phyloP scores from a whole-genome alignment of 2,797 vertebrate genomes.

The Psittacula derbiana region DNA sequence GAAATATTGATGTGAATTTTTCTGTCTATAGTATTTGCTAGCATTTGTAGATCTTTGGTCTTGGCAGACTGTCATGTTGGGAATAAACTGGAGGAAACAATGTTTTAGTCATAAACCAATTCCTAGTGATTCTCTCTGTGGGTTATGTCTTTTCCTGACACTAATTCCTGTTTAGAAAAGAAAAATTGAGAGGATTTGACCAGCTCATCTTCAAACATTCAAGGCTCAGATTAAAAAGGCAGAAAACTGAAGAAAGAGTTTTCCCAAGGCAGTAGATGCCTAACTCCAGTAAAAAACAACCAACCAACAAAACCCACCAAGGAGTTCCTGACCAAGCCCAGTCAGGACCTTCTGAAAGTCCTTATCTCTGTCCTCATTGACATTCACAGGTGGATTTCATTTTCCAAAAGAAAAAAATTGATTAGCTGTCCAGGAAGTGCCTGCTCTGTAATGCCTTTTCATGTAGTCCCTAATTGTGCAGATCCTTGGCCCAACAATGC shows the following conservation, averaged over 20 bases:
- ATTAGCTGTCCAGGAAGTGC: background rate
- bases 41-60: background rate
- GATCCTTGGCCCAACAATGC: background rate
- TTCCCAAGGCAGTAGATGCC: background rate
- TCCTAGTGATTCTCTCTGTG: background rate
- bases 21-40: background rate
- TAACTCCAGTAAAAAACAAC: background rate
- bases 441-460: background rate
- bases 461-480: background rate
- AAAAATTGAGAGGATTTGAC: background rate
- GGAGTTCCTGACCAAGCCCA: background rate
- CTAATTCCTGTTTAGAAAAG: background rate
- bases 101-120: background rate
- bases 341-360: background rate
- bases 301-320: rapidly evolving
- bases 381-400: background rate
- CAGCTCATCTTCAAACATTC: background rate
- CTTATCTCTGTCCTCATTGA: background rate
- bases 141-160: background rate
- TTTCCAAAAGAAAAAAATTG: background rate
- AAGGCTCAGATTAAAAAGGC: background rate
- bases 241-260: background rate
- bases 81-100: background rate
- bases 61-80: background rate
- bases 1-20: background rate